A percentile compares a stretch with the other conserved stretches of the same genome.
These are phyloP conservation scores for Leptinotarsa lineolata DNA, from an alignment of 1,140 invertebrate genomes.

Conservation along the genomic window DNA sequence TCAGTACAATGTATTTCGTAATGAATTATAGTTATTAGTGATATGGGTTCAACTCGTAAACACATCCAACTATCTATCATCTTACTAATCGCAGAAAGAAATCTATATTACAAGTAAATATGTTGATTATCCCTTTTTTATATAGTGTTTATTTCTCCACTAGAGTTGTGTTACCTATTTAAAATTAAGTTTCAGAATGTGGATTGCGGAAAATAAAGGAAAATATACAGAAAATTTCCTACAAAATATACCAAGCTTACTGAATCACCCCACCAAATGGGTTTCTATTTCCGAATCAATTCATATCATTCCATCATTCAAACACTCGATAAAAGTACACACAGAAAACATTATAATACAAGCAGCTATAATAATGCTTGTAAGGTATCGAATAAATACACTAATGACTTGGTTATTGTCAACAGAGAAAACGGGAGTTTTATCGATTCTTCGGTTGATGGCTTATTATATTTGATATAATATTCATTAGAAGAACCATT, in stretches of 20 bases:
- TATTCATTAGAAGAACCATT: conserved; percentile 23
- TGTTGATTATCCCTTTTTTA: too few relatives aligned
- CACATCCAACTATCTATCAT: too few relatives aligned
- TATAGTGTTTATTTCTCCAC: too few relatives aligned
- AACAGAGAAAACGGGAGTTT: conserved; percentile 5
- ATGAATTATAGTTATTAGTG: too few relatives aligned
- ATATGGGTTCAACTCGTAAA: too few relatives aligned
- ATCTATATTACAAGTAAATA: too few relatives aligned
- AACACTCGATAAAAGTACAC: neutral
- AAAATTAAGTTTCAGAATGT: too few relatives aligned
- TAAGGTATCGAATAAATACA: conserved; percentile 9
- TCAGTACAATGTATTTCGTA: too few relatives aligned
- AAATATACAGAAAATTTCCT: too few relatives aligned
- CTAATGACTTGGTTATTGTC: conserved; percentile 19
- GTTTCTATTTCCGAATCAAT: neutral
- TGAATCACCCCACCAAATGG: neutral
- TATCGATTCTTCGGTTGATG: conserved; percentile 14
- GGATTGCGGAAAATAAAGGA: too few relatives aligned
- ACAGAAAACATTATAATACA: neutral
- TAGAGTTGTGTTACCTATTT: too few relatives aligned
- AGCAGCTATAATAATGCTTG: neutral
- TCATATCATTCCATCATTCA: neutral
- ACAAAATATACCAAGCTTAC: neutral
- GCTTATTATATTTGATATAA: conserved; percentile 16
- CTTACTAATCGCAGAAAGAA: too few relatives aligned